A percentile compares a stretch with the other conserved stretches of the same genome.
Conservation (phyloP, 1,140 invertebrate genomes). For the Aphis gossypii region DNA sequence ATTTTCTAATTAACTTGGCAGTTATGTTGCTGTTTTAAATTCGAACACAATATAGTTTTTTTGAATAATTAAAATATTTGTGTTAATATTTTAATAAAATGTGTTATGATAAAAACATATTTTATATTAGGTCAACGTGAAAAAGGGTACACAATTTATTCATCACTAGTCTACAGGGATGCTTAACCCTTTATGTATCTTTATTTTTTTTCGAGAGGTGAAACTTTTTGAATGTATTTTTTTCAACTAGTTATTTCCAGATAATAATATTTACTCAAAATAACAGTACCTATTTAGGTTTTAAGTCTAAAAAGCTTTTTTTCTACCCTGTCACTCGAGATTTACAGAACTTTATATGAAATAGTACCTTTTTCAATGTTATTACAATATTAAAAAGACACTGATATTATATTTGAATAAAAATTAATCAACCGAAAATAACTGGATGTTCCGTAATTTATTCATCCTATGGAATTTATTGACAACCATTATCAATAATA, state of each 20-base stretch:
- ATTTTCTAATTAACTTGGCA: neutral
- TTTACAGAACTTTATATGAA: neutral
- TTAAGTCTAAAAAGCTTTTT: slow-evolving; percentile 18
- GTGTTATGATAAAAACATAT: neutral
- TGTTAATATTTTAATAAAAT: neutral
- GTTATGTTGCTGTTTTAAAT: neutral
- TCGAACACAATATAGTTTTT: neutral
- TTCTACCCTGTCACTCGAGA: neutral
- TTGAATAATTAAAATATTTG: neutral
- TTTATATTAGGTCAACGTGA: neutral
- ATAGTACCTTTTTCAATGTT: neutral
- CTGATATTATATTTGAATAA: neutral
- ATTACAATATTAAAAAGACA: neutral
- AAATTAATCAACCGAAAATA: neutral
- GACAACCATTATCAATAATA: neutral
- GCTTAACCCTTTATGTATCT: slow-evolving; percentile 16
- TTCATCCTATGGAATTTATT: neutral
- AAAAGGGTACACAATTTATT: slow-evolving; percentile 1
- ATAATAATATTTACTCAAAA: slow-evolving; percentile 31
- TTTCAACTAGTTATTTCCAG: neutral
- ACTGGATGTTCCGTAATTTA: no score
- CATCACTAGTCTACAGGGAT: neutral
- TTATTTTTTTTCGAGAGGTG: neutral
- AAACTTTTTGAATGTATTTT: neutral
- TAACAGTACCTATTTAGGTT: neutral